Evolutionary conservation across 1,140 invertebrate genomes (phyloP).

Genomic region (Chrysopa pallens): DNA sequence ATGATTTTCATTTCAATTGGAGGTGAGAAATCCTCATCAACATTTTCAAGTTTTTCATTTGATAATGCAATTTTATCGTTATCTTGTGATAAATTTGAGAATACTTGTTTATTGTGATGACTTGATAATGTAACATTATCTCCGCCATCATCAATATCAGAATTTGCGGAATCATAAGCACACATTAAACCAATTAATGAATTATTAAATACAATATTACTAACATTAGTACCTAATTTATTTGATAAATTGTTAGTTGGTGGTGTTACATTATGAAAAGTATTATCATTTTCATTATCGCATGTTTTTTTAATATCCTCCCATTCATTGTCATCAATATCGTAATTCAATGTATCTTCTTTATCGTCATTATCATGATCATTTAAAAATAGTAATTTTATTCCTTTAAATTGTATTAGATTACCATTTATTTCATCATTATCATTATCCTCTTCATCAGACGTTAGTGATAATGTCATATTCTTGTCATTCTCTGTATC

Average conservation of each 20-base stretch:
- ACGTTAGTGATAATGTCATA: slow-evolving; percentile 4
- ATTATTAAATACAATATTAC: slow-evolving; percentile 21
- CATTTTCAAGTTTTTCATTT: no score
- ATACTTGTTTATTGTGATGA: neutral
- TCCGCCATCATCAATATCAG: slow-evolving; percentile 23
- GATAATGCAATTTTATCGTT: no score
- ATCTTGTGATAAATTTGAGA: no score
- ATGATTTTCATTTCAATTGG: no score
- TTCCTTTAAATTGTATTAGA: slow-evolving; percentile 22
- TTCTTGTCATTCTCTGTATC: slow-evolving; percentile 4
- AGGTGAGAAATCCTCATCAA: no score
- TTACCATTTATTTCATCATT: slow-evolving; percentile 19
- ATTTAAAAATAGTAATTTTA: slow-evolving; percentile 12
- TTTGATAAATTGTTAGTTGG: neutral
- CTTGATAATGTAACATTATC: slow-evolving; percentile 6
- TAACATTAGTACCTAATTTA: neutral
- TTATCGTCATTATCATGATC: slow-evolving; percentile 10
- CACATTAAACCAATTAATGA: slow-evolving; percentile 29
- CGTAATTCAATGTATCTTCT: slow-evolving; percentile 4
- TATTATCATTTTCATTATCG: slow-evolving; percentile 3
- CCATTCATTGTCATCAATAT: slow-evolving; percentile 18
- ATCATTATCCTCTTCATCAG: slow-evolving; percentile 12
- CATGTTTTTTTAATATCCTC: slow-evolving; percentile 9
- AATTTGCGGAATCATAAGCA: slow-evolving; percentile 26
- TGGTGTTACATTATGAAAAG: neutral